A percentile compares a stretch with the other conserved stretches of the same genome.
Evolutionary conservation across 2,797 vertebrate genomes (phyloP).

Genomic region (Acipenser oxyrinchus): DNA sequence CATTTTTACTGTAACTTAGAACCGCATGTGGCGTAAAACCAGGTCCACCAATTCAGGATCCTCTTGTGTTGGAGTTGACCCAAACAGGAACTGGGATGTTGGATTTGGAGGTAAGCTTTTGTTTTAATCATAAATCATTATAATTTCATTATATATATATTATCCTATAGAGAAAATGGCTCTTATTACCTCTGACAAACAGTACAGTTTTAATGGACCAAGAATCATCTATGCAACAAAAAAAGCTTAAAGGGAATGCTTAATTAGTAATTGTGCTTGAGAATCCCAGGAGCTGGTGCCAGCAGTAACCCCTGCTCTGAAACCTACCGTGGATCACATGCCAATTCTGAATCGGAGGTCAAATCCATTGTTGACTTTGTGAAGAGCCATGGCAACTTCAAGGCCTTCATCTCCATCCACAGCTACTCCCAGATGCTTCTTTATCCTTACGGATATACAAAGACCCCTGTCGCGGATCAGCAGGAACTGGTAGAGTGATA

Average conservation of each 20-base stretch:
- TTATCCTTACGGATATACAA: slow-evolving; percentile 83
- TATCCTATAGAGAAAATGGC: no score
- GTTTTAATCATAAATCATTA: no score
- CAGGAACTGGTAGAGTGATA: slow-evolving; percentile 69
- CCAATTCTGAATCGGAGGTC: slow-evolving; percentile 83
- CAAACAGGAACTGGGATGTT: slow-evolving; percentile 91
- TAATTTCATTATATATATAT: no score
- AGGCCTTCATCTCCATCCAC: slow-evolving; percentile 89
- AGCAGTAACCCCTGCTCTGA: slow-evolving; percentile 72
- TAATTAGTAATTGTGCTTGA: no score
- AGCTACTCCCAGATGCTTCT: slow-evolving; percentile 90
- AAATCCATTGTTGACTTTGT: slow-evolving; percentile 89
- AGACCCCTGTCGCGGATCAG: slow-evolving; percentile 34
- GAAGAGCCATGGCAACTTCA: slow-evolving; percentile 70
- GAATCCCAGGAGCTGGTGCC: slow-evolving; percentile 58
- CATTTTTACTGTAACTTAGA: slow-evolving; percentile 44
- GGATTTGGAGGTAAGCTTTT: slow-evolving; percentile 73
- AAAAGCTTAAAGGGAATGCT: no score
- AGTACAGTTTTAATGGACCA: no score
- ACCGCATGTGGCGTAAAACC: slow-evolving; percentile 95
- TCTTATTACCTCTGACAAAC: no score
- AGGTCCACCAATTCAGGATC: slow-evolving; percentile 60
- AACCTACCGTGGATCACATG: slow-evolving; percentile 63
- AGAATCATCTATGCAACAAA: no score
- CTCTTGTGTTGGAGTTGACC: slow-evolving; percentile 72